These are phyloP conservation scores for Anableps anableps DNA, from an alignment of 2,797 vertebrate genomes.

Conservation along the genomic window DNA sequence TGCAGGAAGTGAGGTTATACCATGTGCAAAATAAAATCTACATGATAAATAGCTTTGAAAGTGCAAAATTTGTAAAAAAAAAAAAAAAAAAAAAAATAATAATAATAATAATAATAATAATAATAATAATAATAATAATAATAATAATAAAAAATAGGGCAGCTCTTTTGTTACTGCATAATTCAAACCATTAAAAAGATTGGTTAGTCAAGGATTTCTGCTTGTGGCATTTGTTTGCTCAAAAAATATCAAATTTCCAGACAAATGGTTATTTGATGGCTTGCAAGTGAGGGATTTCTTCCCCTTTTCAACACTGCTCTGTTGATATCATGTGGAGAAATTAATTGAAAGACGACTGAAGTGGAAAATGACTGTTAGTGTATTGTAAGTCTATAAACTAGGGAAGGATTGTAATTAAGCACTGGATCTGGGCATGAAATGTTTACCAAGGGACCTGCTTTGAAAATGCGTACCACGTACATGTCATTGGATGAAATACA, in stretches of 20 bases:
- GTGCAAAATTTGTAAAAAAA: constrained; percentile 6
- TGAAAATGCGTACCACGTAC: constrained; percentile 44
- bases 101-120: neutral
- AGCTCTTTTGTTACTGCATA: constrained; percentile 14
- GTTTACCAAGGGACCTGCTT: constrained; percentile 47
- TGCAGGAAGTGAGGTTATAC: constrained; percentile 20
- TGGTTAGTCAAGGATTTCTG: constrained; percentile 9
- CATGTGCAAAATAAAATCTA: constrained; percentile 34
- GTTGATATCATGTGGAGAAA: constrained; percentile 62
- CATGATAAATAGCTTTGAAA: constrained; percentile 44
- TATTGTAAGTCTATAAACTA: constrained; percentile 61
- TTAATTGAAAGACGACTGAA: constrained; percentile 73
- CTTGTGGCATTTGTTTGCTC: constrained; percentile 45
- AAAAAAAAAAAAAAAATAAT: neutral
- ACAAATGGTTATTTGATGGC: constrained; percentile 49
- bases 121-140: too few relatives aligned
- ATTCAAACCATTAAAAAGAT: constrained; percentile 15
- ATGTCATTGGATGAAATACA: constrained; percentile 66
- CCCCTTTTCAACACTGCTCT: constrained; percentile 33
- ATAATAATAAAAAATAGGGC: neutral
- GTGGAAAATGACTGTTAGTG: constrained; percentile 71
- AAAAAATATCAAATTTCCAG: constrained; percentile 45
- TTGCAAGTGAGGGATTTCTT: constrained; percentile 42
- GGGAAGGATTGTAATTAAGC: constrained; percentile 67
- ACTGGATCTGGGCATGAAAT: constrained; percentile 47